Base-by-base conservation (phyloP, 1,140 invertebrate species). In the Hyphantria cunea region DNA sequence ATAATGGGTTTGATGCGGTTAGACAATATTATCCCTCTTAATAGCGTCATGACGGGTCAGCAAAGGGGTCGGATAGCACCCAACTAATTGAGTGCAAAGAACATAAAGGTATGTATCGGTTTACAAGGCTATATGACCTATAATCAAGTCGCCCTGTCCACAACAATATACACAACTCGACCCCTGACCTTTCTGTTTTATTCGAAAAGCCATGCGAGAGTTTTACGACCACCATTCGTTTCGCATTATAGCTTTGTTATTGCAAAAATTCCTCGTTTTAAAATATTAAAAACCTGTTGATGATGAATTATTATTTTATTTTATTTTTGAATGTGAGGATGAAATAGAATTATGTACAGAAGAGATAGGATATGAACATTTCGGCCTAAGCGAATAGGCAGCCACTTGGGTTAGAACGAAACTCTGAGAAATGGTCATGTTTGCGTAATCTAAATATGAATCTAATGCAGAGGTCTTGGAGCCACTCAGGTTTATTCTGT, bases 221-320 rank as follows among this genome's bases (percentile, higher is more conserved):
- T 69, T 80, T 77, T 80, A 80, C 68, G 63, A 66, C 69, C 15
- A 63, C 61, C 76, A 72, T 78, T 76, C 75, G 71, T 78, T 76
- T 68, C 71, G 32, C 70, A 76, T 80, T 80, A 80, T 76, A 69
- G 72, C 72, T 68, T 61, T 73, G 70, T 78, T 80, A 78, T 76
- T 72, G 72, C 56, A 67, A 33, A 63, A 63, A 66, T 68, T 69
- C 39, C 64, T 41, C 72, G 51, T 70, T 76, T 69, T 67, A 52
- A 72, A 74, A 71, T 39, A 10, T 75, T 71, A 67, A 70, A 74
- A 73, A 68, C 45, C 12, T 58, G 49, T 39, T 63, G 52, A 64
- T 67, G 45, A 62, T 58, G n/a, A 52, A 61, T 56, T 25, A 25
- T 25, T 25, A 25, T 25, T n/a, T n/a, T n/a, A n/a, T n/a, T n/a